Evolutionary conservation across 2,888 invertebrate genomes (phyloP).

Genomic region (Lordiphosa fenestrarum): DNA sequence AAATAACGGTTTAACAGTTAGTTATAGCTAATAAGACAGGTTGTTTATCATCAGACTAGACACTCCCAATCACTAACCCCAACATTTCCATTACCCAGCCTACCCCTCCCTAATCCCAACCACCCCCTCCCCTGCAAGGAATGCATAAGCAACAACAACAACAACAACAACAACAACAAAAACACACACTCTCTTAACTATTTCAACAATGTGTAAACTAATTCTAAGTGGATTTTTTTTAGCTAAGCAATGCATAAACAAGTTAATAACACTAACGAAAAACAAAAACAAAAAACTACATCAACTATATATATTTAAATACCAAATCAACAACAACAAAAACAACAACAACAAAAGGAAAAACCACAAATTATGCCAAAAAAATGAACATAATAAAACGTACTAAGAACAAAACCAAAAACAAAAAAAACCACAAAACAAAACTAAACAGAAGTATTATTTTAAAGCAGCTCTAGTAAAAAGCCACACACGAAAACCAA

Average conservation of each 20-base stretch:
- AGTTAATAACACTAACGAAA: conserved; percentile 40
- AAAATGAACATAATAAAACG: conserved; percentile 63
- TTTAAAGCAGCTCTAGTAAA: conserved; percentile 1
- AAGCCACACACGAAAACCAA: not conserved
- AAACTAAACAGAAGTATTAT: not conserved
- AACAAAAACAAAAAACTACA: conserved; percentile 40
- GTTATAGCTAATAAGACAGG: conserved; percentile 30
- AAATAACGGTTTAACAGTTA: conserved; percentile 15
- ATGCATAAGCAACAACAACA: no score
- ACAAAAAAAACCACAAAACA: not conserved
- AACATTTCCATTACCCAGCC: no score
- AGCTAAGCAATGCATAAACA: conserved; percentile 68
- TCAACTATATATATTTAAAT: conserved; percentile 64
- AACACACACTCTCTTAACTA: conserved; percentile 42
- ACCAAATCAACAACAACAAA: conserved; percentile 34
- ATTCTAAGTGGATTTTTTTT: conserved; percentile 68
- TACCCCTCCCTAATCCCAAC: not conserved
- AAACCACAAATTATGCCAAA: conserved; percentile 55
- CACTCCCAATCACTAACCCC: no score
- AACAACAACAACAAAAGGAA: conserved; percentile 16
- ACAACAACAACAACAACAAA: no score
- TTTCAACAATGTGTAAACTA: conserved; percentile 66
- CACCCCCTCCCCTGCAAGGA: not conserved
- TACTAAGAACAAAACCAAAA: conserved; percentile 38
- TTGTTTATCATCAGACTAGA: conserved; percentile 32